These are phyloP conservation scores for Melanophora roralis DNA, from an alignment of 2,888 invertebrate genomes.

Conservation along the genomic window DNA sequence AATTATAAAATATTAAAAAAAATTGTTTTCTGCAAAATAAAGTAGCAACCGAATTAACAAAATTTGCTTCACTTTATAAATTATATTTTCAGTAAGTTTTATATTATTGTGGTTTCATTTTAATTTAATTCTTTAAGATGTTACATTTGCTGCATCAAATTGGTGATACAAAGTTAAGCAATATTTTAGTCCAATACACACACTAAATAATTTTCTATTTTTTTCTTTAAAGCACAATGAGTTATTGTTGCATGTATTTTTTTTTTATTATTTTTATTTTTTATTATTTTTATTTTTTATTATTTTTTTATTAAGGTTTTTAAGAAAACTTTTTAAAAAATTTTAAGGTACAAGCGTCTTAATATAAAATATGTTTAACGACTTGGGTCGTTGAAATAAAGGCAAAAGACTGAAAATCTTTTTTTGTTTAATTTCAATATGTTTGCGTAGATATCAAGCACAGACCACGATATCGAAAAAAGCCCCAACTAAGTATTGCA, in stretches of 20 bases:
- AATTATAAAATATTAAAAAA: background rate
- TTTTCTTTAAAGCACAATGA: background rate
- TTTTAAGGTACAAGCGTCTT: background rate
- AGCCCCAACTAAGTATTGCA: constrained; percentile 27
- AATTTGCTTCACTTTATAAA: background rate
- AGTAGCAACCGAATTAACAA: background rate
- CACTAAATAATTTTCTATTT: background rate
- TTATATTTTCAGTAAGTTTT: background rate
- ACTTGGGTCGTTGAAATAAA: constrained; percentile 63
- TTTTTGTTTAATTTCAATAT: constrained; percentile 42
- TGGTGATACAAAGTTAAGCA: background rate
- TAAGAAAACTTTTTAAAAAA: constrained; percentile 19
- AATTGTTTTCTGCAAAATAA: constrained; percentile 39
- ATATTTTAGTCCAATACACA: constrained; percentile 5
- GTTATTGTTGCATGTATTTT: constrained; percentile 1
- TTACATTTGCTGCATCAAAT: background rate
- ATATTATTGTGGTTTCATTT: constrained; percentile 5
- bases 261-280: background rate
- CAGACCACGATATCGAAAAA: constrained; percentile 56
- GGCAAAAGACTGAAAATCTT: constrained; percentile 64
- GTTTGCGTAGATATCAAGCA: constrained; percentile 64
- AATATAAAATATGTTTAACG: constrained; percentile 41
- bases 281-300: background rate
- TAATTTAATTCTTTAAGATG: background rate
- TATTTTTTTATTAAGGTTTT: background rate